These are phyloP conservation scores for Prionailurus bengalensis DNA, from an alignment of 2,113 vertebrate species.

Conservation along the genomic window DNA sequence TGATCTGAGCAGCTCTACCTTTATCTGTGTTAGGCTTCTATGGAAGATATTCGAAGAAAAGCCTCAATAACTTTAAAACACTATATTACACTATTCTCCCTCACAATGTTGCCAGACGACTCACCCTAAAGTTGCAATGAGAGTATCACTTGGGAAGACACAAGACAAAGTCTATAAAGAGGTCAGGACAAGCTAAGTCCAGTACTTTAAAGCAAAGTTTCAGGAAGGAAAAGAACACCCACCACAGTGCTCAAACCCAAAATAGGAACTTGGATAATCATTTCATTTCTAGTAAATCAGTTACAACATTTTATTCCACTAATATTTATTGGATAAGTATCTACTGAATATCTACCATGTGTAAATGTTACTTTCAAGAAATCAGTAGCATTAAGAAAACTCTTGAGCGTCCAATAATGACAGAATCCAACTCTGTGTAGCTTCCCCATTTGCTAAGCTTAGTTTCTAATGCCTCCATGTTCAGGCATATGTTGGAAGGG, in stretches of 20 bases:
- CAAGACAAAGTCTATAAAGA: neutral
- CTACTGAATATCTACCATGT: constrained; percentile 4
- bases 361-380: neutral
- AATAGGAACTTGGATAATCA: neutral
- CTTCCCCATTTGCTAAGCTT: neutral
- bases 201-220: neutral
- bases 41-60: neutral
- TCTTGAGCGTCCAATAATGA: neutral
- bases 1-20: neutral
- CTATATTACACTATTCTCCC: neutral
- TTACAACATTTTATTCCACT: neutral
- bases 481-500: neutral
- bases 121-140: neutral
- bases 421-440: neutral
- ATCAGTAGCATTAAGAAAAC: constrained; percentile 26
- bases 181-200: neutral
- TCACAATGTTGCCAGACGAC: neutral
- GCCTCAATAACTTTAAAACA: neutral
- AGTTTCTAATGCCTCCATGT: neutral
- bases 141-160: neutral
- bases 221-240: neutral
- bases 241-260: neutral
- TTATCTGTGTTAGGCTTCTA: neutral
- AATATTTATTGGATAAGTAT: neutral
- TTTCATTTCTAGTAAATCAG: neutral